Evolutionary conservation across 2,797 vertebrate genomes (phyloP).

Genomic region (Mareca penelope): DNA sequence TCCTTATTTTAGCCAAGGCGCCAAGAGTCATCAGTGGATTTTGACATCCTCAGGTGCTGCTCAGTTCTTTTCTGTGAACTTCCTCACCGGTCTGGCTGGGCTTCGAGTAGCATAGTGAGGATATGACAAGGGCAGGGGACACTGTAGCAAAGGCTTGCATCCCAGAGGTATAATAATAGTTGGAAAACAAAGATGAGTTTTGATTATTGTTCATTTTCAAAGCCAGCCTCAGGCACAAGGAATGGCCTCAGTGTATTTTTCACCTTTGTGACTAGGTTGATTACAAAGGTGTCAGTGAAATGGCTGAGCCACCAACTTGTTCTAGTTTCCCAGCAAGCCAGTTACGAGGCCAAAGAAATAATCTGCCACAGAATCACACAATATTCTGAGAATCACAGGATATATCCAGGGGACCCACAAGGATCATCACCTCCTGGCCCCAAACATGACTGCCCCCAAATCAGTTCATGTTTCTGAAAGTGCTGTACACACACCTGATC

Average conservation of each 20-base stretch:
- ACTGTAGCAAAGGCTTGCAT: neutral
- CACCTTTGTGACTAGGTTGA: neutral
- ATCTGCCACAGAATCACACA: neutral
- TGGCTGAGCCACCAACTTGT: neutral
- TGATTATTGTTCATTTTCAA: neutral
- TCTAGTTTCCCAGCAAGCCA: neutral
- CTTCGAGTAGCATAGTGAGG: fast-evolving
- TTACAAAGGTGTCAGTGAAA: neutral
- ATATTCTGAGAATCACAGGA: too few relatives aligned
- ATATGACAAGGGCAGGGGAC: neutral
- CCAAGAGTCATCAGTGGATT: fast-evolving
- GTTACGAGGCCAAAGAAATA: neutral
- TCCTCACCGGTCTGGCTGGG: neutral
- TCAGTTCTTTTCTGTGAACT: neutral
- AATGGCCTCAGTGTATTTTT: neutral
- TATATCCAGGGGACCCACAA: too few relatives aligned
- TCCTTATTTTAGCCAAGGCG: neutral
- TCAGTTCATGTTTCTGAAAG: too few relatives aligned
- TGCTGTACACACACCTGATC: neutral
- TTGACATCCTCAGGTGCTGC: neutral
- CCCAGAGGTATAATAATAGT: neutral
- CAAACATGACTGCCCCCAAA: neutral
- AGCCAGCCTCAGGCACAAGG: neutral
- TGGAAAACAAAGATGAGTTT: neutral
- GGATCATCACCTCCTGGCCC: too few relatives aligned